Base-by-base conservation (phyloP, 2,888 invertebrate species). In the Brenthis hecate region DNA sequence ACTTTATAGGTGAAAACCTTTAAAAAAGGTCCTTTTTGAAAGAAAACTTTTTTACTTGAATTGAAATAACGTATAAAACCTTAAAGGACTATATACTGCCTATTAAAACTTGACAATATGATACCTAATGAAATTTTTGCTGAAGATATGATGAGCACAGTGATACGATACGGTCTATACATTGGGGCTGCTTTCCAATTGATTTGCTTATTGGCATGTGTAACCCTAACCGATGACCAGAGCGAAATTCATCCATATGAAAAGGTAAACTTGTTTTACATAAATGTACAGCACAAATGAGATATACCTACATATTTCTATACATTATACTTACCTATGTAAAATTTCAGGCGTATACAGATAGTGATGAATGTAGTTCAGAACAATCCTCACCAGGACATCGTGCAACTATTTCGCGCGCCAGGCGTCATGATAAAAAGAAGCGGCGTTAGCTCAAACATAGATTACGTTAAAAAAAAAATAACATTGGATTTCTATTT, bases 181-280 rank as follows among this genome's bases (percentile, higher is more conserved):
- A 89, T 97, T 51, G 97, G 97, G 6, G 98, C 98, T 16, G 94
- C 97, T n/a, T 98, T 98, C 81, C 98, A 98, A 88, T 87, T 98
- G 67, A 89, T 96, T 28, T 98, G 98, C 81, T 94, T 98, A 73
- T 94, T 96, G 62, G 96, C 97, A 23, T 97, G 97, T 75, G 95
- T 98, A 60, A 94, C 97, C 70, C 94, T 96, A 71, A 95, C 95
- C n/a, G 95, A 95, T 75, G 94, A 94, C 78, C 92, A 94, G 74
- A 92, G 93, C 53, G 94, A 94, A 74, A 81, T 86, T 0, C 83
- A 87, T 78, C 84, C 86, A 0, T 88, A 89, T 68, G 93, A 91
- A 79, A 94, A 94, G 91, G 94, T 94, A 78, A 66, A 32, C 58
- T 58, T 68, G 16, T 28, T 5, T 43, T 32, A 3, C n/a, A 0